Percentiles rank a stretch among this genome's conserved stretches.
These are phyloP conservation scores for Melanocharis versteri DNA, from an alignment of 2,113 vertebrate species.

Conservation along the genomic window DNA sequence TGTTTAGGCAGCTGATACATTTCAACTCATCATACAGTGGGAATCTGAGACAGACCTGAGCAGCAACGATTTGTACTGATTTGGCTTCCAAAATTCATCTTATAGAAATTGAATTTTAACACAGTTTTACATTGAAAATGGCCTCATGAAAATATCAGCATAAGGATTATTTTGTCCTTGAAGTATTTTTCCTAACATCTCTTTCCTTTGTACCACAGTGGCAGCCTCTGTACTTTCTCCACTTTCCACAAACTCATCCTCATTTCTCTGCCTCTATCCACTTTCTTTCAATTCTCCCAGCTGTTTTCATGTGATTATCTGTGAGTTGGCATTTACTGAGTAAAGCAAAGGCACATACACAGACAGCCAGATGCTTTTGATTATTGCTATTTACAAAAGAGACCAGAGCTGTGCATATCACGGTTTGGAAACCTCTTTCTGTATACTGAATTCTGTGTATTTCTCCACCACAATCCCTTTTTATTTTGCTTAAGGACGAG, in stretches of 20 bases:
- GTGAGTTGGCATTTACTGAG: conserved; percentile 14
- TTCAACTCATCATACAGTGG: not conserved
- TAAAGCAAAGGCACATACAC: not conserved
- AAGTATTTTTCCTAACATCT: not conserved
- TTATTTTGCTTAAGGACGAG: not conserved
- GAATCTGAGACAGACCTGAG: not conserved
- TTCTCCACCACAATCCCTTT: not conserved
- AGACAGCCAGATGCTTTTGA: conserved; percentile 36
- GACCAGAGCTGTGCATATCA: not conserved
- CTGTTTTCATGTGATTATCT: not conserved
- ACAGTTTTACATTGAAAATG: conserved; percentile 8
- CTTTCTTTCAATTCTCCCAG: not conserved
- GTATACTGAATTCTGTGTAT: not conserved
- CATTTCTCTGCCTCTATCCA: not conserved
- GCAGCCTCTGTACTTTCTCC: not conserved
- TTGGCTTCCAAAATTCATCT: not conserved
- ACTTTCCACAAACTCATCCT: not conserved
- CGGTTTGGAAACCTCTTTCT: not conserved
- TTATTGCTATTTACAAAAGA: conserved; percentile 43
- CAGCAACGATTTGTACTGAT: not conserved
- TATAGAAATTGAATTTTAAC: conserved; percentile 4
- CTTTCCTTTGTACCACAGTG: not conserved
- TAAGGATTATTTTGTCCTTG: not conserved
- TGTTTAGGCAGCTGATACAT: not conserved
- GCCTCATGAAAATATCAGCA: not conserved